A percentile compares a stretch with the other conserved stretches of the same genome.
These are phyloP conservation scores for Chalcis sispes DNA, from an alignment of 2,888 invertebrate species.

Conservation along the genomic window DNA sequence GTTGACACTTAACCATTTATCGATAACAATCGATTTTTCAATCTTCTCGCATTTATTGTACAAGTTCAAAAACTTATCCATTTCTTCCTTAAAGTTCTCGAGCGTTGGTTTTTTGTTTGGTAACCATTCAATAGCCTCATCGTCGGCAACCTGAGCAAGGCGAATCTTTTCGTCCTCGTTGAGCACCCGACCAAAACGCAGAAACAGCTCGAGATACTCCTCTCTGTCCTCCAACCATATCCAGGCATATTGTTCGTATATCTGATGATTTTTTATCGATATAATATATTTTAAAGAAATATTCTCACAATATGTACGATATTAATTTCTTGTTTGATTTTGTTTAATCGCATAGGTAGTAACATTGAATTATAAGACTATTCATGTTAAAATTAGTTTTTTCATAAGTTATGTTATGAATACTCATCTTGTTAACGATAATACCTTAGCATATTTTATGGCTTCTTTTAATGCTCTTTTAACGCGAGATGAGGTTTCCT, in stretches of 20 bases:
- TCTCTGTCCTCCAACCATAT: conserved; percentile 89
- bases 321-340: background rate
- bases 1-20: conserved; percentile 88
- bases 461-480: conserved; percentile 65
- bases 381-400: no score
- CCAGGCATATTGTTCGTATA: conserved; percentile 83
- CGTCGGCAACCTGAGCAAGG: conserved; percentile 77
- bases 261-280: conserved; percentile 34
- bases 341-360: no score
- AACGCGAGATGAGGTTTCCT: conserved; percentile 70
- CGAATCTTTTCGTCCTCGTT: conserved; percentile 82
- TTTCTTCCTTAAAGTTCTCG: conserved; percentile 73
- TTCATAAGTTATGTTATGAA: no score
- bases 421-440: no score
- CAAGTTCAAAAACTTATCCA: conserved; percentile 88
- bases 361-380: background rate
- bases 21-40: conserved; percentile 82
- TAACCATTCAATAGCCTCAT: conserved; percentile 76
- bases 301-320: background rate
- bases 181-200: conserved; percentile 86
- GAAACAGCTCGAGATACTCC: conserved; percentile 85
- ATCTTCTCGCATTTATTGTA: conserved; percentile 86
- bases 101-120: conserved; percentile 61
- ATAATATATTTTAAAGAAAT: background rate
- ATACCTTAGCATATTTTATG: conserved; percentile 65